Conservation (phyloP, 2,888 invertebrate species). For the Drosophila subsilvestris region DNA sequence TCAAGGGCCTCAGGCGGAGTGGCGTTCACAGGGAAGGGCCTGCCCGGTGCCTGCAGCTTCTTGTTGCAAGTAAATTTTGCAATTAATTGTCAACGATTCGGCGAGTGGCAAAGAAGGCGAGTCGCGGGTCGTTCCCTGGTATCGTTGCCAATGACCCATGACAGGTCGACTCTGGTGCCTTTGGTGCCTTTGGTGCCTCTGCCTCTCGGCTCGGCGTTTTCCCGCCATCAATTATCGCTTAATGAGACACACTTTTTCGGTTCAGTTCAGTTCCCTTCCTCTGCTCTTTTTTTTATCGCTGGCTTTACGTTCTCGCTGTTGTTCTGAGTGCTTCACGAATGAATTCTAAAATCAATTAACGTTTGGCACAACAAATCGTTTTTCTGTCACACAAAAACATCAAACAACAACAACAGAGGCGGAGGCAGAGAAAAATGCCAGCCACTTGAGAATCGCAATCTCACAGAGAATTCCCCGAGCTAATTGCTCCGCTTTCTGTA, state of each 20-base stretch:
- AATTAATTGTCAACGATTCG: slow-evolving; percentile 64
- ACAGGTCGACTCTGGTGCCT: slow-evolving; percentile 67
- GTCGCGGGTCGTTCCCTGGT: slow-evolving; percentile 3
- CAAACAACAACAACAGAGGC: slow-evolving; percentile 38
- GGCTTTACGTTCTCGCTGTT: background rate
- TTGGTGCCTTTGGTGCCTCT: background rate
- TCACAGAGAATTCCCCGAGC: slow-evolving; percentile 29
- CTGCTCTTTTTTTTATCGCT: slow-evolving; percentile 6
- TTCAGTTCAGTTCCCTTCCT: background rate
- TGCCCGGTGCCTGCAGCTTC: slow-evolving; percentile 6
- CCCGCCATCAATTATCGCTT: slow-evolving; percentile 83
- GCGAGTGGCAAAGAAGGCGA: slow-evolving; percentile 30
- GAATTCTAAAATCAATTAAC: slow-evolving; percentile 83
- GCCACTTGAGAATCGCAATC: slow-evolving; percentile 36
- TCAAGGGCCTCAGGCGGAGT: slow-evolving; percentile 10
- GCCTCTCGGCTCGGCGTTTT: background rate
- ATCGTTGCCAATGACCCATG: slow-evolving; percentile 80
- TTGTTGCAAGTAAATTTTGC: slow-evolving; percentile 44
- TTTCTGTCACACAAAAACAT: slow-evolving; percentile 75
- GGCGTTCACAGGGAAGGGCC: too few species aligned
- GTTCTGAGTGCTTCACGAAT: slow-evolving; percentile 59
- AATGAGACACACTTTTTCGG: slow-evolving; percentile 54
- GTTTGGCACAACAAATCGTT: slow-evolving; percentile 81
- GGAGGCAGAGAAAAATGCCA: slow-evolving; percentile 24
- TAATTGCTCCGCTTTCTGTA: slow-evolving; percentile 36